Conservation (phyloP, 2,797 vertebrate species). For the Myripristis murdjan region DNA sequence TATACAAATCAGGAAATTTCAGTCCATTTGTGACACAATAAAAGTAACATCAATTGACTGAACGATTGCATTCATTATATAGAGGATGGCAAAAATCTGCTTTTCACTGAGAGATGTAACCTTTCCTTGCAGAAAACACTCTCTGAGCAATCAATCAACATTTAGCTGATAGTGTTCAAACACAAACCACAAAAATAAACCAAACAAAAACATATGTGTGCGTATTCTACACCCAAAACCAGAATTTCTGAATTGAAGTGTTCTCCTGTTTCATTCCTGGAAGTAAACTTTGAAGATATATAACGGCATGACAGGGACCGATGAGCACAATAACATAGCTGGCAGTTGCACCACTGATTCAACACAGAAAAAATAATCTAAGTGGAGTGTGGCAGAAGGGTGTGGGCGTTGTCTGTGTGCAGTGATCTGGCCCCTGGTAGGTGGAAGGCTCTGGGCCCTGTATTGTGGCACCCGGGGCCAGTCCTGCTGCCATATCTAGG, state of each 20-base stretch:
- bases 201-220: too few relatives aligned
- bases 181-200: too few relatives aligned
- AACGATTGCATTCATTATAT: conserved; percentile 24
- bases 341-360: conserved; percentile 51
- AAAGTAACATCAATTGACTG: conserved; percentile 34
- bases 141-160: too few relatives aligned
- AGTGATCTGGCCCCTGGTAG: conserved; percentile 55
- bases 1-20: conserved; percentile 45
- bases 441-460: conserved; percentile 53
- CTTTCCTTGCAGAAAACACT: conserved; percentile 10
- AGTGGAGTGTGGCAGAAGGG: conserved; percentile 68
- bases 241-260: too few relatives aligned
- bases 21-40: conserved; percentile 42
- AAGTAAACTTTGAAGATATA: conserved; percentile 31
- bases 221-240: too few relatives aligned
- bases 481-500: conserved; percentile 42
- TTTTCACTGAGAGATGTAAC: conserved; percentile 30
- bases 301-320: conserved; percentile 3
- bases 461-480: conserved; percentile 48
- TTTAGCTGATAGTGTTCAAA: too few relatives aligned
- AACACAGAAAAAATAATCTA: conserved; percentile 39
- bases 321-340: conserved; percentile 52
- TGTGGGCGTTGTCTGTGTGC: conserved; percentile 61
- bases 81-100: conserved; percentile 42
- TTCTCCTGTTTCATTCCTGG: conserved; percentile 13